A percentile compares a stretch with the other conserved stretches of the same genome.
Conservation (phyloP, 2,888 invertebrate genomes). For the Horisme vitalbata region DNA sequence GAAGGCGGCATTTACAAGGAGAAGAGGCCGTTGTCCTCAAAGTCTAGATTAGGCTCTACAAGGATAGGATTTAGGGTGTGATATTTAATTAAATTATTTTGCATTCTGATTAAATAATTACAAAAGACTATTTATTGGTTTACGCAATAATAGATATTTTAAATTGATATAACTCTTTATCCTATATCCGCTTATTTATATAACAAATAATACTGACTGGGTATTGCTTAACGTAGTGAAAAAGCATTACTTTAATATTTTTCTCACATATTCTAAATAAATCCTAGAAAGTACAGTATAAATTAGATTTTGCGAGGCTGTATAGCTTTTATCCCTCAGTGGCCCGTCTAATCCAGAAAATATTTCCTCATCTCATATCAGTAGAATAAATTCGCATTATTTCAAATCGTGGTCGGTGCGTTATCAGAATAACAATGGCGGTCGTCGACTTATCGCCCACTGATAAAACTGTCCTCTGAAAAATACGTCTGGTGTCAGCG, state of each 20-base stretch:
- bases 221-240: too few relatives aligned
- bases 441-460: conserved; percentile 40
- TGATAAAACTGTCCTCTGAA: conserved; percentile 49
- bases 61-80: conserved; percentile 3
- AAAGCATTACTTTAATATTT: too few relatives aligned
- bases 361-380: conserved; percentile 22
- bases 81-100: conserved; percentile 8
- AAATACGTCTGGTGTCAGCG: conserved; percentile 40
- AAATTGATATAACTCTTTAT: too few relatives aligned
- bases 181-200: too few relatives aligned
- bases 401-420: conserved; percentile 35
- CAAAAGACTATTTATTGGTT: not conserved
- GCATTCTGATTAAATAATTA: conserved; percentile 6
- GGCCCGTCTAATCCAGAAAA: conserved; percentile 19
- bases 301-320: not conserved
- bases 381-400: conserved; percentile 33
- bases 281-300: not conserved
- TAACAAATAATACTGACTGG: too few relatives aligned
- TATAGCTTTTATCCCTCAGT: conserved; percentile 4
- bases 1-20: conserved; percentile 9
- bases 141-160: too few relatives aligned
- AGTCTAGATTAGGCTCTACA: conserved; percentile 6
- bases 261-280: too few relatives aligned
- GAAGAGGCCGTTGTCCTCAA: conserved; percentile 15
- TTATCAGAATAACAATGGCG: conserved; percentile 46